Evolutionary conservation across 2,113 vertebrate genomes (phyloP), one percentile per base, ranked within the genome.

Genomic region (Notarius lentiginosus): DNA sequence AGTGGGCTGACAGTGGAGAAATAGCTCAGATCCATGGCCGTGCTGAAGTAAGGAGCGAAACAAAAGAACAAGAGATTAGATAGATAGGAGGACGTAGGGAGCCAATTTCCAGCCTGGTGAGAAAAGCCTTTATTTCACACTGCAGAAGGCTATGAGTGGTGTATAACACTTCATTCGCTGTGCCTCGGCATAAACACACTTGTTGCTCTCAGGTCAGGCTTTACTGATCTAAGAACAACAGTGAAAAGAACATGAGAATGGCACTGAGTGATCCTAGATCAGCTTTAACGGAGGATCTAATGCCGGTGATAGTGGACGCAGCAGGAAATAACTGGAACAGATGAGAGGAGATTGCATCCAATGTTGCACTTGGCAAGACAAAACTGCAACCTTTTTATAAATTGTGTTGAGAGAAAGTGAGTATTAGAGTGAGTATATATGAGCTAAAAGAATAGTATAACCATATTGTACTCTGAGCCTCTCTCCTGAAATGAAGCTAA

Each of bases 41-140:
- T 82, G 79, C 85, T 81, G 75, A 84, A 86, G 88, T 90, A 90
- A 90, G 61, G 77, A 87, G 87, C 55, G 77, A 90, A 90, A 88
- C 89, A 88, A 88, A 90, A 90, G 87, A 90, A 88, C 84, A 86
- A 87, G 81, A 90, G 66, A 87, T 84, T 80, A 88, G 89, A 88
- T 90, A 60, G 89, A 86, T 87, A 87, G 87, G 68, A 81, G 81
- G 81, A 90, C 60, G 24, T 61, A 79, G 76, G 82, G 87, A 88
- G 84, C 87, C 89, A 90, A 90, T 90, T 90, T 90, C 66, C 82
- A 90, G 89, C 87, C 65, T 49, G 56, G 85, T 86, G 76, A 87
- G 87, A 86, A 79, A 88, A 86, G 79, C 82, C 82, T 86, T 66
- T 90, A 88, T 90, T 90, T 90, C 89, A 90, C 89, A 90, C 87